phyloP scores from a whole-genome alignment of 2,113 vertebrate species.

The Callionymus lyra region DNA sequence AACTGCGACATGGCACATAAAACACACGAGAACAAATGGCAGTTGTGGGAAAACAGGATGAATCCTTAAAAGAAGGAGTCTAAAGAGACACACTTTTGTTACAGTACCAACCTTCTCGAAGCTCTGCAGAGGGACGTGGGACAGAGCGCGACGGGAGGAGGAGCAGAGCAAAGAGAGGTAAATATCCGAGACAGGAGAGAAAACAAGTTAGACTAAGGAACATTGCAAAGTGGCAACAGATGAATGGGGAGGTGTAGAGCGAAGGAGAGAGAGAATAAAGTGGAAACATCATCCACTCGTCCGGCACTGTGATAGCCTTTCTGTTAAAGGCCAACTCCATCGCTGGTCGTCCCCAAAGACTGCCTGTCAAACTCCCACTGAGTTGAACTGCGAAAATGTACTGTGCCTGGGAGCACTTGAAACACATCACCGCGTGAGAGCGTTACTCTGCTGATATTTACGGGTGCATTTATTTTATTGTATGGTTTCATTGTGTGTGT shows the following conservation, averaged over 20 bases:
- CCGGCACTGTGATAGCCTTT: conserved; percentile 13
- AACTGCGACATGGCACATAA: conserved; percentile 17
- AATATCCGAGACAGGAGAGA: conserved; percentile 27
- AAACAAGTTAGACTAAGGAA: conserved; percentile 35
- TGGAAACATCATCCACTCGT: conserved; percentile 16
- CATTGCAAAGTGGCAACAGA: conserved; percentile 20
- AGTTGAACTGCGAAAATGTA: conserved; percentile 29
- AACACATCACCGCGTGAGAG: conserved; percentile 37
- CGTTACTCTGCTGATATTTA: neutral
- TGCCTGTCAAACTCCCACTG: conserved; percentile 49
- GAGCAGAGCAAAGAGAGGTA: conserved; percentile 17
- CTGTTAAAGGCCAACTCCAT: conserved; percentile 18
- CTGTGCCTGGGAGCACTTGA: conserved; percentile 35
- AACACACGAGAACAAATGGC: conserved; percentile 30
- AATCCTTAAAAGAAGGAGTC: conserved; percentile 64
- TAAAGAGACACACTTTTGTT: conserved; percentile 32
- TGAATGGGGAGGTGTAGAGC: conserved; percentile 11
- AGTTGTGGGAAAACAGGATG: conserved; percentile 63
- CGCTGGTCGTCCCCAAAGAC: conserved; percentile 35
- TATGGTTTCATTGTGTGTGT: conserved; percentile 15
- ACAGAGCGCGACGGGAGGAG: conserved; percentile 70
- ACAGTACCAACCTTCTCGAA: conserved; percentile 93
- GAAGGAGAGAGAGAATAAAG: conserved; percentile 3
- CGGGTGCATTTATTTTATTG: neutral
- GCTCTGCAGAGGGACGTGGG: conserved; percentile 75